A percentile compares a stretch with the other conserved stretches of the same genome.
phyloP scores from a whole-genome alignment of 2,888 invertebrate species.

The Oithona nana region DNA sequence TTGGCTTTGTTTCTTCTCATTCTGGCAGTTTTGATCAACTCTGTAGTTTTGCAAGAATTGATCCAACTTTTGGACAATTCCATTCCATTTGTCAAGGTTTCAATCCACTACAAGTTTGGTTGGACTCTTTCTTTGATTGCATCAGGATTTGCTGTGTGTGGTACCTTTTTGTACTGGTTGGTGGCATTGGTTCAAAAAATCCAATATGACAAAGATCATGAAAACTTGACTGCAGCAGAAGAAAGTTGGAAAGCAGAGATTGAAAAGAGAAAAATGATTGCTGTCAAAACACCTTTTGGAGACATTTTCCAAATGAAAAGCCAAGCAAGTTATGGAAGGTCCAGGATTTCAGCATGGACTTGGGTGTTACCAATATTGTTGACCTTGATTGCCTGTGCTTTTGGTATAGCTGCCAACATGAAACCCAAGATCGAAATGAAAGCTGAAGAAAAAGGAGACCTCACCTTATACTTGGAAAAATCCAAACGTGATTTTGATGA shows the following conservation, averaged over 20 bases:
- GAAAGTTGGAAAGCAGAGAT: constrained; percentile 13
- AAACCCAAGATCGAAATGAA: constrained; percentile 10
- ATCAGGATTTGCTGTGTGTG: neutral
- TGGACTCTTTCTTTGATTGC: constrained; percentile 14
- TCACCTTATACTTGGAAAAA: constrained; percentile 4
- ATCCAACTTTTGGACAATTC: neutral
- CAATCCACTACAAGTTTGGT: constrained; percentile 4
- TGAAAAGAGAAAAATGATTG: constrained; percentile 9
- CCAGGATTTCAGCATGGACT: constrained; percentile 2
- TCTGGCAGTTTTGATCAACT: constrained; percentile 5
- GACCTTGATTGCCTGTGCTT: constrained; percentile 13
- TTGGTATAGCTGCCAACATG: constrained; percentile 13
- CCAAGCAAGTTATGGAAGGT: constrained; percentile 11
- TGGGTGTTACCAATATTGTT: constrained; percentile 16
- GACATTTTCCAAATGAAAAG: constrained; percentile 9
- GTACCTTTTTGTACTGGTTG: neutral
- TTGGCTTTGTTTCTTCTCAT: constrained; percentile 1
- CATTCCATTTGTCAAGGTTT: constrained; percentile 6
- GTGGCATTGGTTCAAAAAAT: neutral
- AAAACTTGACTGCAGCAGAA: constrained; percentile 11
- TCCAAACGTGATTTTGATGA: neutral
- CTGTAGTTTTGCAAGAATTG: constrained; percentile 5
- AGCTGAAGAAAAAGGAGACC: constrained; percentile 8
- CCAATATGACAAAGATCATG: constrained; percentile 11
- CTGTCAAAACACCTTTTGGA: constrained; percentile 9